These are phyloP conservation scores for Drosophila pruinosa DNA, from an alignment of 1,140 invertebrate species.

Conservation along the genomic window DNA sequence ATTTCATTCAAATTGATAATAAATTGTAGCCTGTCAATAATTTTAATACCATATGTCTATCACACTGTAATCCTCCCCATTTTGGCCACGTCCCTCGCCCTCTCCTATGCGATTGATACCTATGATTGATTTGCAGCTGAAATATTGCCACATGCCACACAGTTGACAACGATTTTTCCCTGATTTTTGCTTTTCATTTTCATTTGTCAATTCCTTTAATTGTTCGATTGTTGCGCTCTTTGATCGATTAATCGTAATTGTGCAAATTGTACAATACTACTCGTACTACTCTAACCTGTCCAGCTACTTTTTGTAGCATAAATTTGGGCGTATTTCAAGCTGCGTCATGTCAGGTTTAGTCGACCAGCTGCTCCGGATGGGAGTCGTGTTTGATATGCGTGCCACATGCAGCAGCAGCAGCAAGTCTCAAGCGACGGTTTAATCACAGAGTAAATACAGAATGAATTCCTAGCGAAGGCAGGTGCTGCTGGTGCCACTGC, in stretches of 20 bases:
- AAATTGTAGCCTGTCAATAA: constrained; percentile 76
- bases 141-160: constrained; percentile 22
- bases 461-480: constrained; percentile 20
- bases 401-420: constrained; percentile 35
- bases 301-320: constrained; percentile 40
- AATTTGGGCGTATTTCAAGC: constrained; percentile 21
- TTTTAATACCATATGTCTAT: constrained; percentile 73
- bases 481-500: neutral
- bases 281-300: too few species aligned
- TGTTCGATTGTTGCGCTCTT: neutral
- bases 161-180: constrained; percentile 22
- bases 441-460: constrained; percentile 16
- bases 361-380: constrained; percentile 2
- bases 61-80: constrained; percentile 27
- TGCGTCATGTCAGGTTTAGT: constrained; percentile 51
- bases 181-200: neutral
- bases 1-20: constrained; percentile 63
- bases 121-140: constrained; percentile 50
- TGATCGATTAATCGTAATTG: neutral
- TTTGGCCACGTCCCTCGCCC: constrained; percentile 4
- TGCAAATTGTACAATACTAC: neutral
- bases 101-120: constrained; percentile 37
- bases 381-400: constrained; percentile 43
- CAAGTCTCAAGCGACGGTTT: constrained; percentile 19
- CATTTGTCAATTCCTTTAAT: neutral